phyloP scores from a whole-genome alignment of 2,797 vertebrate species.

The Gallinago solitaria region DNA sequence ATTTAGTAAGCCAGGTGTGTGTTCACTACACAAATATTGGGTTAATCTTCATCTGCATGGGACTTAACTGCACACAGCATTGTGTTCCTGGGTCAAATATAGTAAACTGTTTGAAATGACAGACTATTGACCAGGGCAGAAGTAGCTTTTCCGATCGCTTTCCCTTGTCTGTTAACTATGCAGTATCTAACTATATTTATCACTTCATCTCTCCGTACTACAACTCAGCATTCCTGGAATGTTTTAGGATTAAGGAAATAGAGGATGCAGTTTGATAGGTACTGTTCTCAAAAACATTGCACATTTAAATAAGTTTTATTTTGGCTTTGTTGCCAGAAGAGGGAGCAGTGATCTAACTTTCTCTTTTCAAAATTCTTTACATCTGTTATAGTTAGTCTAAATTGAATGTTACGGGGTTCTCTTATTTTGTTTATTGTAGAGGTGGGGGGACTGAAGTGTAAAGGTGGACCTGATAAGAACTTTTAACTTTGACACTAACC shows the following conservation, averaged over 20 bases:
- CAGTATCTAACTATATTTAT: background rate
- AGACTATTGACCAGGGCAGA: background rate
- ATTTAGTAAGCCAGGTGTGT: background rate
- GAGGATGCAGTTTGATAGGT: background rate
- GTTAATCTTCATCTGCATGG: background rate
- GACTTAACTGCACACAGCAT: background rate
- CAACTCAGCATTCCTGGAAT: background rate
- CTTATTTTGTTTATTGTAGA: background rate
- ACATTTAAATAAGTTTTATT: background rate
- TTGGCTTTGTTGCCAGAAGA: conserved; percentile 10
- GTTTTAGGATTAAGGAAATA: background rate
- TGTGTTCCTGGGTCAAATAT: background rate
- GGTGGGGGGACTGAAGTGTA: background rate
- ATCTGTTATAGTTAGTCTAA: background rate
- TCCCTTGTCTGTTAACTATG: background rate
- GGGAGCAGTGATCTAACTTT: conserved; percentile 19
- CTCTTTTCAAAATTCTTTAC: background rate
- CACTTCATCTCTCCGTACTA: background rate
- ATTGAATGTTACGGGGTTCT: background rate
- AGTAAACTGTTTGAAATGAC: background rate
- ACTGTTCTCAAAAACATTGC: background rate
- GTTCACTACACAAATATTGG: background rate
- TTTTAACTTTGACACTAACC: background rate
- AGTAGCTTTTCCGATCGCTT: background rate
- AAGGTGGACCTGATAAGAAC: background rate